Evolutionary conservation across 2,113 vertebrate genomes (phyloP), one percentile per base, ranked within the genome.

Genomic region (Lathamus discolor): DNA sequence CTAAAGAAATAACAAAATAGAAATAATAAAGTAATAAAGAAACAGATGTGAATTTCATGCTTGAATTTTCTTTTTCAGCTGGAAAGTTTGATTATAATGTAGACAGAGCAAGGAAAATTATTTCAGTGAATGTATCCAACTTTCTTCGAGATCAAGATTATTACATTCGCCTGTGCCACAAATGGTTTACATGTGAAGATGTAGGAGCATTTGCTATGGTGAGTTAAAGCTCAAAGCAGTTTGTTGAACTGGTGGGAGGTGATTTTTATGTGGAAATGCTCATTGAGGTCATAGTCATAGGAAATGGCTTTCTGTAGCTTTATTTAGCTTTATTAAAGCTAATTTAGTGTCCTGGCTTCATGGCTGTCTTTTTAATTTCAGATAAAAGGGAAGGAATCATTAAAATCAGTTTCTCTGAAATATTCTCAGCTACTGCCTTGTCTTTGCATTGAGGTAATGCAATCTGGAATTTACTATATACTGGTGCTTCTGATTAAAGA

Each of bases 381-480:
- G 99, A 97, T 99, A 86, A 98, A 97, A 95, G 98, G 97, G 48
- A 98, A 98, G 48, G 97, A 98, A 67, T 31, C 96, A 11, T 31
- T 95, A 10, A 98, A 98, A 95, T 97, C 96, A 0, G 86, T 88
- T 59, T 97, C 95, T 44, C 95, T 99, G 67, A 91, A 62, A 3
- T 99, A 98, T 92, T 80, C 97, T 37, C 96, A 97, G 92, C 97
- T 98, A 37, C 82, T 99, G 35, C 98, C 99, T 43, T 99, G 99
- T 88, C 98, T 99, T 46, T 99, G 99, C 87, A 98, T 99, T 54
- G 99, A 99, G 98, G 99, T 99, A 98, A 97, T 57, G 24, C 23
- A 68, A 29, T 57, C 43, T 92, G 49, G 14, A 85, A 46, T 85
- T 73, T 83, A 11, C 46, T 74, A 37, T 57, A 72, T 55, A 64